Base-by-base conservation (phyloP, 2,797 vertebrate genomes). In the Microtus agrestis region DNA sequence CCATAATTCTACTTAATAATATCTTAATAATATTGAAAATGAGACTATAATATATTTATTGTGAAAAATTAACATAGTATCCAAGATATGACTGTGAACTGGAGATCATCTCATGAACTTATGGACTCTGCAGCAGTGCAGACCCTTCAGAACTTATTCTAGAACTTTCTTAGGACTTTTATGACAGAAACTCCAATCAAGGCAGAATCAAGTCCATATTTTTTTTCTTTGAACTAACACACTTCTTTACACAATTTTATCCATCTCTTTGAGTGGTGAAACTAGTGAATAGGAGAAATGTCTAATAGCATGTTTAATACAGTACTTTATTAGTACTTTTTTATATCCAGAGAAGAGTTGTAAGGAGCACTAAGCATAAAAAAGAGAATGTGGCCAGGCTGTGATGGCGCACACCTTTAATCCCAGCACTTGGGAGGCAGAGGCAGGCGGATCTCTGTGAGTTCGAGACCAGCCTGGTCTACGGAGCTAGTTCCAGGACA, bases 291-390 rank as follows among this genome's bases (percentile, higher is more conserved):
- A 89, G 71, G 43, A 48, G 89, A 95, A 96, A 73, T 79, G 5
- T 94, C 61, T 93, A 81, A 90, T 59, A 59, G 6, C 6, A 59
- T 59, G 27, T 93, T 92, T 95, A 74, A 92, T 79, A 91, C 51
- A 84, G 43, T 9, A 5, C 61, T 48, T 92, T 91, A 88, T 92
- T 51, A 84, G 43, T 11, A 7, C 67, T 48, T 92, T 93, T 88
- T 93, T 88, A 81, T 87, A 87, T 91, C 59, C 87, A 96, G 21
- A 74, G 48, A 69, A 69, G 34, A 93, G 84, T 86, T 93, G n/a
- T 59, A 79, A 79, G n/a, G 19, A 56, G n/a, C 67, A 6, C 54
- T 94, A 89, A 96, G 91, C 29, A 79, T 82, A 48, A 96, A 61
- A 69, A 93, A 96, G 59, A 89, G 46, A 96, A 85, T 51, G 6